Percentiles rank a stretch among this genome's conserved stretches.
Evolutionary conservation across 2,888 invertebrate genomes (phyloP).

Genomic region (Chrysina gloriosa): DNA sequence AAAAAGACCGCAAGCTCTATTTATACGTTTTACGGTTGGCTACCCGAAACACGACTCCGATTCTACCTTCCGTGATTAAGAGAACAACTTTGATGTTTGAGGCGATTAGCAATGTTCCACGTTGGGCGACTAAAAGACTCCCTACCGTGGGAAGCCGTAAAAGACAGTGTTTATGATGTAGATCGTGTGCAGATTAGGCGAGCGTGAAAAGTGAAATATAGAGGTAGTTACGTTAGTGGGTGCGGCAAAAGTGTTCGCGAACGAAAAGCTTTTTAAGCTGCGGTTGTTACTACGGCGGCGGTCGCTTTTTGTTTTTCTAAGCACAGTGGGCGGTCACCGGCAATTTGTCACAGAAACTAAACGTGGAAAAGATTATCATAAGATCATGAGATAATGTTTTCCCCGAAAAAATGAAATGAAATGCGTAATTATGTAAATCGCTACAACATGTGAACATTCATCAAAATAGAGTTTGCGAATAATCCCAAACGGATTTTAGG

Average conservation of each 20-base stretch:
- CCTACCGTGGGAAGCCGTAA: background rate
- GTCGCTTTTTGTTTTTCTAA: background rate
- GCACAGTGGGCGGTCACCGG: background rate
- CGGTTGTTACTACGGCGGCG: background rate
- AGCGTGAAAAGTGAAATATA: slow-evolving; percentile 14
- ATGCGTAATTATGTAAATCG: background rate
- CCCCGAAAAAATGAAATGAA: background rate
- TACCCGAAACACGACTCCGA: slow-evolving; percentile 4
- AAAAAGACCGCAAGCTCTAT: slow-evolving; percentile 28
- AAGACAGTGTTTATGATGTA: slow-evolving; percentile 22
- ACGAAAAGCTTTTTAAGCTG: background rate
- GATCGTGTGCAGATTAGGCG: slow-evolving; percentile 21
- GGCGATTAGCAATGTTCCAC: slow-evolving; percentile 23
- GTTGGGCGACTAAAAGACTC: background rate
- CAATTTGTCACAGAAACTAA: background rate
- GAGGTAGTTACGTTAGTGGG: background rate
- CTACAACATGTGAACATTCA: background rate
- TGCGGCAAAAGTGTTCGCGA: background rate
- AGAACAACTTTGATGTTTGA: slow-evolving; percentile 22
- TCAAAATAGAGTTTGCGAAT: too few relatives aligned
- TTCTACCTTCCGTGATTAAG: slow-evolving; percentile 17
- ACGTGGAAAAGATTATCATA: background rate
- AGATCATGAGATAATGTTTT: background rate
- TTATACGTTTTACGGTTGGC: slow-evolving; percentile 37
- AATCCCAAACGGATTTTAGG: too few relatives aligned